Evolutionary conservation across 2,888 invertebrate species (phyloP).

Genomic region (Augochlorella aurata): DNA sequence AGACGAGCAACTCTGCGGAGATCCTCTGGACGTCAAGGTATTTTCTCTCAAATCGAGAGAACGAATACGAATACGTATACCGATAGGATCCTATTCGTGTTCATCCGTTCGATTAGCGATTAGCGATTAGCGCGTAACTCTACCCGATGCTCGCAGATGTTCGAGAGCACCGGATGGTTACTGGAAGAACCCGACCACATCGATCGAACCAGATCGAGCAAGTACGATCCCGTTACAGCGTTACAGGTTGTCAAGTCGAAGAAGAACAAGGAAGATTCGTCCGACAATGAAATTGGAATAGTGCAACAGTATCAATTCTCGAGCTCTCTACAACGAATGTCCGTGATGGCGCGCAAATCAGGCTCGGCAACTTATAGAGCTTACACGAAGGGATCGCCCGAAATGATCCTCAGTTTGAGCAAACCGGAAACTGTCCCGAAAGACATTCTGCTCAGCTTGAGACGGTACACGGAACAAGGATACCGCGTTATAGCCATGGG

Average conservation of each 20-base stretch:
- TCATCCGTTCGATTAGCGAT: background rate
- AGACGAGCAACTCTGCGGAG: slow-evolving; percentile 90
- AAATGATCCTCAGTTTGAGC: slow-evolving; percentile 88
- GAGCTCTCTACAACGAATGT: slow-evolving; percentile 92
- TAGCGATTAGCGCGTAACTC: no score
- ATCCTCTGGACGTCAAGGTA: slow-evolving; percentile 92
- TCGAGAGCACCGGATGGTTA: slow-evolving; percentile 92
- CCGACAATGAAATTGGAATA: slow-evolving; percentile 86
- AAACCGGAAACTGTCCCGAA: slow-evolving; percentile 81
- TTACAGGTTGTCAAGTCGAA: slow-evolving; percentile 88
- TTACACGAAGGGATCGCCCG: slow-evolving; percentile 93
- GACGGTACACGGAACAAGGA: slow-evolving; percentile 90
- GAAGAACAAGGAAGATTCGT: slow-evolving; percentile 70
- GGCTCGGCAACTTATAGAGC: slow-evolving; percentile 87
- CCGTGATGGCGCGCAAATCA: slow-evolving; percentile 88
- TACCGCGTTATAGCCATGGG: slow-evolving; percentile 92
- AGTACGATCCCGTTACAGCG: slow-evolving; percentile 87
- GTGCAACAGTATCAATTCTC: slow-evolving; percentile 92
- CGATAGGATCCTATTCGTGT: no score
- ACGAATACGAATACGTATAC: no score
- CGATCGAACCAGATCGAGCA: slow-evolving; percentile 84
- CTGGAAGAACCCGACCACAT: slow-evolving; percentile 88
- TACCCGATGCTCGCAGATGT: slow-evolving; percentile 87
- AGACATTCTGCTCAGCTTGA: slow-evolving; percentile 86
- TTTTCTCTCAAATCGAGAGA: background rate